Evolutionary conservation across 2,113 vertebrate species (phyloP).

Genomic region (Gallinago undulata): DNA sequence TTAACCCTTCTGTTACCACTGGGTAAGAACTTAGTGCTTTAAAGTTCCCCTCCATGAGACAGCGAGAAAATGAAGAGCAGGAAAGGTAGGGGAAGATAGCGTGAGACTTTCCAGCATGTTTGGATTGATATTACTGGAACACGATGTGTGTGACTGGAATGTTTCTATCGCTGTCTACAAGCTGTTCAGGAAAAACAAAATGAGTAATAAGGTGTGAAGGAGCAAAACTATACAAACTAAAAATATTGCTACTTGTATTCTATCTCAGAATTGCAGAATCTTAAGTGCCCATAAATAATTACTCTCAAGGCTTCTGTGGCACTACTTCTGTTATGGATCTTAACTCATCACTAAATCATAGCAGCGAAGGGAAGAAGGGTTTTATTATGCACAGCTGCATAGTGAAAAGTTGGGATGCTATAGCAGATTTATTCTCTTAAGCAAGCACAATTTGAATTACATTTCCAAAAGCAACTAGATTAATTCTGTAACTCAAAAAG

Average conservation of each 20-base stretch:
- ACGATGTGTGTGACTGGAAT: rapidly evolving
- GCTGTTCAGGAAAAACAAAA: background rate
- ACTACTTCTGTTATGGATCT: background rate
- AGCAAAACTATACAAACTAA: background rate
- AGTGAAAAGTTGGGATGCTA: background rate
- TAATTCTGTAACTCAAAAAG: background rate
- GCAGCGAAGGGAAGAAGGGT: background rate
- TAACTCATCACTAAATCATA: background rate
- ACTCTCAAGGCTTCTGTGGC: background rate
- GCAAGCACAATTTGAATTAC: background rate
- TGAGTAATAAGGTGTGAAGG: background rate
- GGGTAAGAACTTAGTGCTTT: background rate
- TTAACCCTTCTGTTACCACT: background rate
- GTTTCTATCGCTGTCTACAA: background rate
- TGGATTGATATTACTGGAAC: background rate
- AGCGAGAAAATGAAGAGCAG: background rate
- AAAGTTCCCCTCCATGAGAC: background rate
- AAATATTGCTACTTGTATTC: background rate
- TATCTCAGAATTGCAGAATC: background rate
- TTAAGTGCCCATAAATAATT: background rate
- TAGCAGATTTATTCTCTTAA: background rate
- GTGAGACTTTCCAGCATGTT: background rate
- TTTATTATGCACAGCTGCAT: background rate
- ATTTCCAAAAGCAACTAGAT: background rate
- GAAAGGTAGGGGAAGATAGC: background rate